Evolutionary conservation across 2,888 invertebrate genomes (phyloP), one percentile per base, ranked within the genome.

Genomic region (Fragum fragum): DNA sequence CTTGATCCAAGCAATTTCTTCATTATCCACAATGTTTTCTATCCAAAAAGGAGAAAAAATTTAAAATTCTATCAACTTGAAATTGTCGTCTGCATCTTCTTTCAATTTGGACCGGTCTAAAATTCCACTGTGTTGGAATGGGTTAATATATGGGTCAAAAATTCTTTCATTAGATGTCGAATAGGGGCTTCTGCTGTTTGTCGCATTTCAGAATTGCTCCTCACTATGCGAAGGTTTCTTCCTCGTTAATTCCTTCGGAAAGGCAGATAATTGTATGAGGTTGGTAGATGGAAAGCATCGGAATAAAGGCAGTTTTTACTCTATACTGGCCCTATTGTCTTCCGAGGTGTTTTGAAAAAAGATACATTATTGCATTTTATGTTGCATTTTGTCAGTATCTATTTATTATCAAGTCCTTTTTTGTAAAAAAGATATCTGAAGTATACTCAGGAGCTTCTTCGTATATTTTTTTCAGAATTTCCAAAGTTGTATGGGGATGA

Each of bases 401-500:
- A 77, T 26, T 86, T 91, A 14, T 74, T 92, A n/a, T 83, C 80
- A n/a, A 83, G 85, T 82, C 63, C 71, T 47, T 72, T 77, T 52
- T 79, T 87, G 55, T 88, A 83, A 83, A 29, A 76, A 39, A 71
- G 52, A 16, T 85, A 88, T 61, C 77, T 74, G 68, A 36, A 68
- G n/a, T 89, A 82, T 86, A 86, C 89, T n/a, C 52, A 88, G 36
- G 78, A 90, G 52, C 63, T 90, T 1, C 55, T 90, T 21, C 29
- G 69, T 53, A 28, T 76, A 9, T 93, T 92, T 89, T 90, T 93
- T 2, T 0, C 73, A 61, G 63, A 86, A 6, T 82, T 89, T 86
- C 63, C 84, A 47, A 77, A 89, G 66, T 63, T 93, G 42, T 94
- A 94, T 89, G 93, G 92, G 11, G 78, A 87, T 76, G 89, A 93